Evolutionary conservation across 2,888 invertebrate genomes (phyloP), one percentile per base, ranked within the genome.

Genomic region (Steinernema scapterisci): DNA sequence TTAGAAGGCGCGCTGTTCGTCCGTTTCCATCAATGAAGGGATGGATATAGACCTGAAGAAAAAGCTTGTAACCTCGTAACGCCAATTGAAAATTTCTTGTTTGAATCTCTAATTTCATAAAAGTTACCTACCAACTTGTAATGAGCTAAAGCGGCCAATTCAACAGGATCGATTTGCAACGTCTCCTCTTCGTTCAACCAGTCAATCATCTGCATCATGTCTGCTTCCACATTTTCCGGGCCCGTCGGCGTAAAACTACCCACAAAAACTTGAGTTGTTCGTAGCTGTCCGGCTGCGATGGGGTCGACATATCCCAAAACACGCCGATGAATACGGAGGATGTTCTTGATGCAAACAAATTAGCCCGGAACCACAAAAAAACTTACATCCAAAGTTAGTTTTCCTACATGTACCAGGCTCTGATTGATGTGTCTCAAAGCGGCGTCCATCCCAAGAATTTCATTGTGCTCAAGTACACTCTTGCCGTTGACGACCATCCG

Each of bases 11-110:
- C 16, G 95, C 95, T 0, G 97, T 97, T 86, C 97, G 91, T 0
- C 97, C 97, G 87, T 97, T 97, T 70, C 97, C 97, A 89, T 97
- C 97, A 1, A 93, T 91, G 89, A 97, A 97, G 0, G 97, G 97
- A 90, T 97, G 97, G 82, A 97, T 95, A 87, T 94, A 93, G 0
- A 97, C 83, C 82, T 82, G 43, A 71, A 73, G 73, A 19, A 25
- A n/a, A n/a, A n/a, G n/a, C n/a, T n/a, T n/a, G n/a, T n/a, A n/a
- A n/a, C n/a, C n/a, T n/a, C n/a, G n/a, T n/a, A n/a, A n/a, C n/a
- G n/a, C n/a, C n/a, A n/a, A n/a, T n/a, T n/a, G n/a, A n/a, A n/a
- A n/a, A n/a, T n/a, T n/a, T n/a, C n/a, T n/a, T n/a, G n/a, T n/a
- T n/a, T n/a, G n/a, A n/a, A n/a, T n/a, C n/a, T n/a, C n/a, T n/a